phyloP scores from a whole-genome alignment of 2,888 invertebrate species.

The Chirona hameri region DNA sequence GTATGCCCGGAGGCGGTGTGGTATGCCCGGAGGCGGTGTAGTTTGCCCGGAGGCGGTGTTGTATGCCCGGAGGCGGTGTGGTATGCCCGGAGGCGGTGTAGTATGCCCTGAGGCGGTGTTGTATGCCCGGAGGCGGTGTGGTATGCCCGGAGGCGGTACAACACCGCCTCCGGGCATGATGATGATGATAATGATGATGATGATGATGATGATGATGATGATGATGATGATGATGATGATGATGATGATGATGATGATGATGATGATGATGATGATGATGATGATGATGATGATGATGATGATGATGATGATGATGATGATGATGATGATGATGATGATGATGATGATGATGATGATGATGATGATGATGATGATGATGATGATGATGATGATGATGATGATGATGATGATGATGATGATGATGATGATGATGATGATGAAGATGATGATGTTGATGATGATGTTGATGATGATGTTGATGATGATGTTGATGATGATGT shows the following conservation, averaged over 20 bases:
- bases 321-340: conserved; percentile 22
- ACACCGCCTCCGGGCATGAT: too few relatives aligned
- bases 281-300: conserved; percentile 22
- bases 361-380: conserved; percentile 22
- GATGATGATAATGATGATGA: too few relatives aligned
- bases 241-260: conserved; percentile 22
- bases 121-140: too few relatives aligned
- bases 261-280: conserved; percentile 22
- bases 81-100: too few relatives aligned
- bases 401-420: conserved; percentile 22
- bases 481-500: conserved; percentile 5
- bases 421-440: conserved; percentile 22
- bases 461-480: conserved; percentile 4
- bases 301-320: conserved; percentile 11
- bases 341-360: conserved; percentile 22
- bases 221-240: conserved; percentile 22
- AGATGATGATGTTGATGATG: conserved; percentile 4
- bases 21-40: too few relatives aligned
- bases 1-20: too few relatives aligned
- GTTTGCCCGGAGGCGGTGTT: too few relatives aligned
- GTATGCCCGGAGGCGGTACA: too few relatives aligned
- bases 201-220: conserved; percentile 22
- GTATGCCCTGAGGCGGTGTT: too few relatives aligned
- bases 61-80: too few relatives aligned
- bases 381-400: conserved; percentile 22